Conservation (phyloP, 2,113 vertebrate genomes). For the Cyprinodon brontotheroides region DNA sequence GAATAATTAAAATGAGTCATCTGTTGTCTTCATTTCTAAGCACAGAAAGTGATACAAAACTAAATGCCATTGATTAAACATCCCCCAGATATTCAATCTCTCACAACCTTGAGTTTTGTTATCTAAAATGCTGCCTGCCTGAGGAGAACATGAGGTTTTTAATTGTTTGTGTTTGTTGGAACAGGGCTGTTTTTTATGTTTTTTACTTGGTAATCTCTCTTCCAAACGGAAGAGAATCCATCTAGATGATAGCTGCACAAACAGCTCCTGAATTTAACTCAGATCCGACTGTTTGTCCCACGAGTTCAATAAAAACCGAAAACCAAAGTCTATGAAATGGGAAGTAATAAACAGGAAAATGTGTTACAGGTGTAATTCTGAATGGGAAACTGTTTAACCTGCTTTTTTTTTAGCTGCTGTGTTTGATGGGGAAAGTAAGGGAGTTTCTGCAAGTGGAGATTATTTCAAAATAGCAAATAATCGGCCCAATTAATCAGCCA, state of each 20-base stretch:
- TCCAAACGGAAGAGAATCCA: not conserved
- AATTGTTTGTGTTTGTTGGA: not conserved
- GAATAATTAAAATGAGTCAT: too few species aligned
- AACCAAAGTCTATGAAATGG: not conserved
- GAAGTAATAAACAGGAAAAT: not conserved
- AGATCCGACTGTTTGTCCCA: not conserved
- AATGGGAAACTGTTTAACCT: not conserved
- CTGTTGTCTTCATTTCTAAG: too few species aligned
- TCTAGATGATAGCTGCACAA: not conserved
- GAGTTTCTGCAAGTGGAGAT: not conserved
- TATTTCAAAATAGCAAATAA: slow-evolving; percentile 6
- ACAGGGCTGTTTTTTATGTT: not conserved
- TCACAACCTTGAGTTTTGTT: too few species aligned
- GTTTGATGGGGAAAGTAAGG: not conserved
- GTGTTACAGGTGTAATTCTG: not conserved
- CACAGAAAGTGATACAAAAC: too few species aligned
- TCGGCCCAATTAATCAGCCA: slow-evolving; percentile 4
- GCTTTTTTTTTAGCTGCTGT: not conserved
- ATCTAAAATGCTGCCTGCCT: too few species aligned
- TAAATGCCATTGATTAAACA: too few species aligned
- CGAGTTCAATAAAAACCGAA: not conserved
- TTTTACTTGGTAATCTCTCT: not conserved
- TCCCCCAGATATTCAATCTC: too few species aligned
- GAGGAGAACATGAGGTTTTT: too few species aligned
- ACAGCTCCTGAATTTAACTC: not conserved